Evolutionary conservation across 64 coral and sea anemone species (phyloP).

Genomic region (Platygyra sinensis): DNA sequence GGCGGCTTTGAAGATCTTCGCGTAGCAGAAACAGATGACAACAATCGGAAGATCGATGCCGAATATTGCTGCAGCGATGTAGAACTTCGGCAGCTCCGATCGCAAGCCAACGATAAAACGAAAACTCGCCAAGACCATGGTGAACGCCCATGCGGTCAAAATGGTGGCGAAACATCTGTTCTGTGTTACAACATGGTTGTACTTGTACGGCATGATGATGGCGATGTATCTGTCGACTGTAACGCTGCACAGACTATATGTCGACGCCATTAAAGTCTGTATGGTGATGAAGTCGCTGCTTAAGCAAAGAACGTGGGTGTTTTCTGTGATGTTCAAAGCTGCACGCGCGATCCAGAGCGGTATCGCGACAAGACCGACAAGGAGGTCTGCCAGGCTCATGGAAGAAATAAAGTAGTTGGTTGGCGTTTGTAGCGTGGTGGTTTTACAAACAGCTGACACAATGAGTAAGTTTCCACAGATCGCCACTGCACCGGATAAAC

Average conservation of each 20-base stretch:
- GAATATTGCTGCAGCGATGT: neutral
- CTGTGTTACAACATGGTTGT: neutral
- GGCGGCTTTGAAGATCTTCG: neutral
- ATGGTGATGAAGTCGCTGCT: slow-evolving; percentile 1
- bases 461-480: neutral
- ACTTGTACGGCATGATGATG: neutral
- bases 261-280: slow-evolving; percentile 6
- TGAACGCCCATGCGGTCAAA: neutral
- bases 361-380: neutral
- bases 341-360: neutral
- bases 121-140: neutral
- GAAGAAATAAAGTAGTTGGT: neutral
- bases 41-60: slow-evolving; percentile 7
- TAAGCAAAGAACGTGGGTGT: neutral
- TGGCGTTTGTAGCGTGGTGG: neutral
- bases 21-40: slow-evolving; percentile 7
- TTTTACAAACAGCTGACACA: neutral
- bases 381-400: neutral
- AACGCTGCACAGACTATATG: neutral
- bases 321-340: no score
- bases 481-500: neutral
- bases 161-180: neutral
- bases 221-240: neutral
- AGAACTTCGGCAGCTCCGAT: neutral
- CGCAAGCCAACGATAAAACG: neutral